These are phyloP conservation scores for Microplitis mediator DNA, from an alignment of 1,140 invertebrate genomes.

Conservation along the genomic window DNA sequence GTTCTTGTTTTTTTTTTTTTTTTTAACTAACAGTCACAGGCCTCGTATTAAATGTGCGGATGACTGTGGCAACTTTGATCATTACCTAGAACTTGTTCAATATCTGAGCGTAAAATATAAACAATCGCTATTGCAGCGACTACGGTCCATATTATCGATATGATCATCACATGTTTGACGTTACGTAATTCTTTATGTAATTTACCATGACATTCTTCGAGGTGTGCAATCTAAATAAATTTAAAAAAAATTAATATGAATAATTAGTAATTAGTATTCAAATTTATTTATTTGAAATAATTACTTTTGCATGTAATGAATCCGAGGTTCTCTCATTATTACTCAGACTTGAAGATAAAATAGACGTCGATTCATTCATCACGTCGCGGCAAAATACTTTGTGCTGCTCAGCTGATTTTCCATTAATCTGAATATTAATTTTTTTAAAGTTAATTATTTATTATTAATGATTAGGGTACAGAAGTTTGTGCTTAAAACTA, in stretches of 20 bases:
- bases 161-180: conserved; percentile 49
- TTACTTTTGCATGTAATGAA: conserved; percentile 51
- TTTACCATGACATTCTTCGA: conserved; percentile 50
- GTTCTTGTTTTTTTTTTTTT: background rate
- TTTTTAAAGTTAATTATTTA: conserved; percentile 8
- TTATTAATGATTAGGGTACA: conserved; percentile 15
- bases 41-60: conserved; percentile 24
- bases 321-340: conserved; percentile 40
- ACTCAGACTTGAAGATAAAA: conserved; percentile 14
- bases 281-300: background rate
- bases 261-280: background rate
- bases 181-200: conserved; percentile 46
- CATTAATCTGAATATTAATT: conserved; percentile 41
- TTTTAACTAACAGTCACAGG: conserved; percentile 22
- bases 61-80: conserved; percentile 33
- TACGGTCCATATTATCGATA: conserved; percentile 50
- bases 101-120: conserved; percentile 41
- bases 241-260: background rate
- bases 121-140: conserved; percentile 43
- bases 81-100: conserved; percentile 31
- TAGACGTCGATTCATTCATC: conserved; percentile 38
- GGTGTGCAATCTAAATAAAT: conserved; percentile 46
- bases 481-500: too few relatives aligned
- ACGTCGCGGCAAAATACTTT: conserved; percentile 58
- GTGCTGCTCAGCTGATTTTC: conserved; percentile 58